A percentile compares a stretch with the other conserved stretches of the same genome.
These are phyloP conservation scores for Eupithecia subumbrata DNA, from an alignment of 2,888 invertebrate species.

Conservation along the genomic window DNA sequence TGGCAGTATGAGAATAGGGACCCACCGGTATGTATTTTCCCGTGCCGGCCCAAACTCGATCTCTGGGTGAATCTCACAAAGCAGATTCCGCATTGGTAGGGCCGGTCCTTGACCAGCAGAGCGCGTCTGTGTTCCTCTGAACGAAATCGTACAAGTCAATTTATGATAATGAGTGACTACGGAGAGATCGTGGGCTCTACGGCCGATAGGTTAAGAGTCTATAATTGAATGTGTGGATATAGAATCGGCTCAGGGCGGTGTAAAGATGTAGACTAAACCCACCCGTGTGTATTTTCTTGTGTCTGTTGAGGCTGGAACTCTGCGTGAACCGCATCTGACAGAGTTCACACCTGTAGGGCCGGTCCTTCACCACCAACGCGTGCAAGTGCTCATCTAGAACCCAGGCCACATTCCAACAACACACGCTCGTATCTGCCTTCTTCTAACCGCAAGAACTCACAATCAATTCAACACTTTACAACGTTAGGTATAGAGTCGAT, in stretches of 20 bases:
- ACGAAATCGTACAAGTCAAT: constrained; percentile 71
- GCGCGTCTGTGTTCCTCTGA: constrained; percentile 79
- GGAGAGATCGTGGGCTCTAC: constrained; percentile 47
- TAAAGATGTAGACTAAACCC: constrained; percentile 64
- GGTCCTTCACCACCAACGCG: constrained; percentile 82
- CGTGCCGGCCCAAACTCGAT: constrained; percentile 87
- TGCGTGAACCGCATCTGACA: constrained; percentile 89
- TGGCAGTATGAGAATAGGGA: constrained; percentile 65
- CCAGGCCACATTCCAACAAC: constrained; percentile 72
- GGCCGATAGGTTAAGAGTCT: constrained; percentile 29
- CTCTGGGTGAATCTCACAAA: constrained; percentile 87
- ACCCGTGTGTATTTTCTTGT: constrained; percentile 88
- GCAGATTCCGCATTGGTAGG: constrained; percentile 87
- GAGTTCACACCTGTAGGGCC: constrained; percentile 87
- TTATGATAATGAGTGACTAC: constrained; percentile 48
- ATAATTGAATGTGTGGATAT: constrained; percentile 48
- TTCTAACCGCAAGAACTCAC: constrained; percentile 61
- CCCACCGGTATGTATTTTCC: constrained; percentile 86
- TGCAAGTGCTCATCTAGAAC: constrained; percentile 83
- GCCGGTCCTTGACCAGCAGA: constrained; percentile 80
- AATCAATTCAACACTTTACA: constrained; percentile 51
- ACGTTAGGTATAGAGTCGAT: constrained; percentile 47
- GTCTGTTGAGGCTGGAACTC: constrained; percentile 88
- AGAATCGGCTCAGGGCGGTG: constrained; percentile 61
- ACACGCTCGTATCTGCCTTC: constrained; percentile 54